These are phyloP conservation scores for Allobates femoralis DNA, from an alignment of 2,797 vertebrate genomes.

Conservation along the genomic window DNA sequence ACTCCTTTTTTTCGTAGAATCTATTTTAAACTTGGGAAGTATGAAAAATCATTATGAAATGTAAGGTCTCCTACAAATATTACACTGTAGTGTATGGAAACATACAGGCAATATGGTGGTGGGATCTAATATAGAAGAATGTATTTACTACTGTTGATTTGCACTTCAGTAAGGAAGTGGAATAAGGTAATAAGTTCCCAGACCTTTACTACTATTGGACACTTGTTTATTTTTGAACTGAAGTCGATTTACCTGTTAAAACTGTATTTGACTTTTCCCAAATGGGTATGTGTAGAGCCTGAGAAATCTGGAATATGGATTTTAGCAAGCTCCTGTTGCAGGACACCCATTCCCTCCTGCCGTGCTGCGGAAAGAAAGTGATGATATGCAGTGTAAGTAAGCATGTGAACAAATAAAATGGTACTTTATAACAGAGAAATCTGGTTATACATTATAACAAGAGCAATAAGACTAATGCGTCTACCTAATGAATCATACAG, in stretches of 20 bases:
- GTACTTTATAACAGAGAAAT: neutral
- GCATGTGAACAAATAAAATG: neutral
- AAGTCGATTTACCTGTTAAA: constrained; percentile 67
- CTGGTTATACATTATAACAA: too few species aligned
- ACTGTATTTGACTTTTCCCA: constrained; percentile 62
- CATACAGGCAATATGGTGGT: too few species aligned
- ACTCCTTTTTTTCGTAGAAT: too few species aligned
- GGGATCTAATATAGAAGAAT: too few species aligned
- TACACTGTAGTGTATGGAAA: too few species aligned
- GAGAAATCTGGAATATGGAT: constrained; percentile 65
- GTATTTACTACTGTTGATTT: too few species aligned
- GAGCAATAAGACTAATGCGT: too few species aligned
- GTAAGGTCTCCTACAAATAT: too few species aligned
- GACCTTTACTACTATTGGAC: neutral
- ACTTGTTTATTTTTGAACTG: neutral
- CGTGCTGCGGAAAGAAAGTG: constrained; percentile 62
- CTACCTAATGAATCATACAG: too few species aligned
- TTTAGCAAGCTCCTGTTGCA: constrained; percentile 64
- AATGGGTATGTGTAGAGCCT: constrained; percentile 48
- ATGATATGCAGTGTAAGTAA: neutral
- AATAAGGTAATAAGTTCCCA: too few species aligned
- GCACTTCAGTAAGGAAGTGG: neutral
- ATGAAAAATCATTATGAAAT: too few species aligned
- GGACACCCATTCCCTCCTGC: constrained; percentile 55
- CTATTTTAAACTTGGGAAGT: too few species aligned